Evolutionary conservation across 1,140 invertebrate species (phyloP).

Genomic region (Lysiphlebus fabarum): DNA sequence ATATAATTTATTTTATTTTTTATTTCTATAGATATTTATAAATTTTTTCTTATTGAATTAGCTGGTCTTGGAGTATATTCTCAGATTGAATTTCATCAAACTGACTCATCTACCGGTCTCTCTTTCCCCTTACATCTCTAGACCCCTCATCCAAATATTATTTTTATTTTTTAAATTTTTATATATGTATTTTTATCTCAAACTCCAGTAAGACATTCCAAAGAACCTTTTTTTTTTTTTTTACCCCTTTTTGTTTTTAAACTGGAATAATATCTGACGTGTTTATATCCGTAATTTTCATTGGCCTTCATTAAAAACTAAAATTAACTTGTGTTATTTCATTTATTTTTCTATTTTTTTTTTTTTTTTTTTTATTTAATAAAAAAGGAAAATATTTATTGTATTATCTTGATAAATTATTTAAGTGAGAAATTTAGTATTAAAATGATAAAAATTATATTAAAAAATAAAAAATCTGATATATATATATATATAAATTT

Average conservation of each 20-base stretch:
- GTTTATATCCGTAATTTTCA: slow-evolving; percentile 2
- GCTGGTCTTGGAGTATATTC: no score
- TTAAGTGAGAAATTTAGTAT: no score
- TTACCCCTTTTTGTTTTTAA: slow-evolving; percentile 1
- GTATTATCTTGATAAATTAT: no score
- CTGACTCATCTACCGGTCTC: slow-evolving; percentile 43
- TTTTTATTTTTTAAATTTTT: slow-evolving; percentile 15
- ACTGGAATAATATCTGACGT: slow-evolving; percentile 16
- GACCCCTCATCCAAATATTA: background rate
- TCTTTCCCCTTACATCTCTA: slow-evolving; percentile 15
- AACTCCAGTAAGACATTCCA: background rate
- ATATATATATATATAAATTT: background rate
- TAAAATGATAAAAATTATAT: no score
- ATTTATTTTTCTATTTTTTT: slow-evolving; percentile 10
- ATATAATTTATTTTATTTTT: no score
- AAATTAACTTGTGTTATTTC: background rate
- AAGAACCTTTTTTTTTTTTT: slow-evolving; percentile 15
- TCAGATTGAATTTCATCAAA: slow-evolving; percentile 34
- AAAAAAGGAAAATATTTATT: no score
- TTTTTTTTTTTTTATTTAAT: no score
- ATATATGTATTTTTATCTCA: slow-evolving; percentile 18
- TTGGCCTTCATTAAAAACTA: background rate
- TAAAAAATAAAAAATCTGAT: background rate
- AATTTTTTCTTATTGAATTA: no score
- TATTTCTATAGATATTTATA: no score